phyloP scores from a whole-genome alignment of 2,113 vertebrate species.

The Sylvilagus bachmani region DNA sequence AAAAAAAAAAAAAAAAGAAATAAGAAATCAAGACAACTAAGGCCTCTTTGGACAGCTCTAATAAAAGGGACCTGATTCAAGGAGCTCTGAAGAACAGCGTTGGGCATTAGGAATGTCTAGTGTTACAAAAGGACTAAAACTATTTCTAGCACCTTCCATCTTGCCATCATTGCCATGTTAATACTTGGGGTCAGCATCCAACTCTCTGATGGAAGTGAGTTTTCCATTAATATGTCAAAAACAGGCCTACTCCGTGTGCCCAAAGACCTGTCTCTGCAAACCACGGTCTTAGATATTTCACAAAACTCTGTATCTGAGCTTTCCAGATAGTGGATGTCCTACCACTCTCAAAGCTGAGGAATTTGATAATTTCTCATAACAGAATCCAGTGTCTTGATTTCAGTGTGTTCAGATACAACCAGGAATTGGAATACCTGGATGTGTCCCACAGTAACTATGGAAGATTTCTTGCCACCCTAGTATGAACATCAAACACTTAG shows the following conservation, averaged over 20 bases:
- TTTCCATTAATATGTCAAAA: constrained; percentile 84
- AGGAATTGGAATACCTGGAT: constrained; percentile 90
- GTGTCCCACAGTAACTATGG: constrained; percentile 92
- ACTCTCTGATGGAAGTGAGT: constrained; percentile 70
- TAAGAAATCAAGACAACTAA: background rate
- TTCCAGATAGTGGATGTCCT: constrained; percentile 87
- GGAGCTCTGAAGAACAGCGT: constrained; percentile 62
- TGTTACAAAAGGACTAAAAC: constrained; percentile 44
- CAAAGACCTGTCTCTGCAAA: constrained; percentile 74
- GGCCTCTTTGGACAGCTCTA: background rate
- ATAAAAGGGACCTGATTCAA: constrained; percentile 37
- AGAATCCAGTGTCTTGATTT: constrained; percentile 85
- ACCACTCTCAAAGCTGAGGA: constrained; percentile 84
- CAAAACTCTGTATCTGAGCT: constrained; percentile 88
- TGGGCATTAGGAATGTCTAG: constrained; percentile 22
- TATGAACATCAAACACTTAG: constrained; percentile 87
- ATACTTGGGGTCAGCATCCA: constrained; percentile 70
- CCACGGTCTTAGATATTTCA: constrained; percentile 90
- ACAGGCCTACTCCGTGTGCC: constrained; percentile 82
- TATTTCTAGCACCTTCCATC: constrained; percentile 25
- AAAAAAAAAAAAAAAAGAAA: too few relatives aligned
- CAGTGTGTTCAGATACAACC: constrained; percentile 88
- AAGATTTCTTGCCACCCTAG: constrained; percentile 85
- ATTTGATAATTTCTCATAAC: constrained; percentile 93
- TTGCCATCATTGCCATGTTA: constrained; percentile 59